A percentile compares a stretch with the other conserved stretches of the same genome.
Conservation (phyloP, 2,888 invertebrate genomes). For the Phortica magna region DNA sequence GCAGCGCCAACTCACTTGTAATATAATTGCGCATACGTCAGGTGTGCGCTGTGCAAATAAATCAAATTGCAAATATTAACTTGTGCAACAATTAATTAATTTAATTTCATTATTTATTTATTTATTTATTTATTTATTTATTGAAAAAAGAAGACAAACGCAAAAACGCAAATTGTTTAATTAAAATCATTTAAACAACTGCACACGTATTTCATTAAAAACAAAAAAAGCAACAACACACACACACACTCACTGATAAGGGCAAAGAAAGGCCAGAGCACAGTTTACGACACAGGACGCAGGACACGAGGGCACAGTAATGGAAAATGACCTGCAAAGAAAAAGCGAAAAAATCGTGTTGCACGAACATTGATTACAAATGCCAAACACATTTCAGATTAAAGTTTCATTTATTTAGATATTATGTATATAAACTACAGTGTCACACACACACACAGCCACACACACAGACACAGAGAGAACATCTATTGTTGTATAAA, state of each 20-base stretch:
- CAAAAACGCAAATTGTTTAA: constrained; percentile 41
- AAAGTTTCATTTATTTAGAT: constrained; percentile 29
- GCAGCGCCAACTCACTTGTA: no score
- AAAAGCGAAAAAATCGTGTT: neutral
- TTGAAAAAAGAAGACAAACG: neutral
- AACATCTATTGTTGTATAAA: neutral
- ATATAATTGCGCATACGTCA: neutral
- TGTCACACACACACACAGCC: neutral
- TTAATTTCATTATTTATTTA: neutral
- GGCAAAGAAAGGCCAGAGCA: neutral
- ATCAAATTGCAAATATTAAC: constrained; percentile 4
- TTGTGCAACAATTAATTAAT: constrained; percentile 1
- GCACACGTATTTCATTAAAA: constrained; percentile 57
- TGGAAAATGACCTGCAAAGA: neutral
- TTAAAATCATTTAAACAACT: constrained; percentile 57
- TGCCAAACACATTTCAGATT: constrained; percentile 32
- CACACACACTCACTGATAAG: neutral
- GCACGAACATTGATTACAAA: constrained; percentile 29
- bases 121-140: neutral
- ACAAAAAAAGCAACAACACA: constrained; percentile 11
- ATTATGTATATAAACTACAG: constrained; percentile 4
- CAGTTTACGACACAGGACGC: neutral
- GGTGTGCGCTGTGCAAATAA: neutral
- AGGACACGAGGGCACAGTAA: constrained; percentile 1
- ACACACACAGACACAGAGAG: neutral